Base-by-base conservation (phyloP, 2,888 invertebrate genomes). In the Torymus auratus region DNA sequence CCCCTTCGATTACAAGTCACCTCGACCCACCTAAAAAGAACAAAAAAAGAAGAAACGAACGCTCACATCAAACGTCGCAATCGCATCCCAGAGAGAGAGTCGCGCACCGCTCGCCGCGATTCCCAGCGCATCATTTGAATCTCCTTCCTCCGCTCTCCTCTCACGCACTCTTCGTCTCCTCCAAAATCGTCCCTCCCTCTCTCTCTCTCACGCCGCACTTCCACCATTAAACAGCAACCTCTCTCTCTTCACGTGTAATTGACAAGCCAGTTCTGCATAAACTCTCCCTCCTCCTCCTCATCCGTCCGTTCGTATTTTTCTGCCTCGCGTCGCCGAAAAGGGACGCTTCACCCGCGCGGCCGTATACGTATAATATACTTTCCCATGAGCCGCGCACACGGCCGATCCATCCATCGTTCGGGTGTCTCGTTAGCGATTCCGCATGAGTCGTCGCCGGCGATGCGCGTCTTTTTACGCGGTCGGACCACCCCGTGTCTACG, bases 351-450 rank as follows among this genome's bases (percentile, higher is more conserved):
- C 14, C 14, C 55, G 73, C 73, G 52, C 61, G 28, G 7, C 14
- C 28, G 28, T 28, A 7, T 41, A 10, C 41, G 41, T 41, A 41
- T 41, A 20, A 20, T 52, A 76, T 67, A 80, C 80, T 80, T 80
- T 81, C 80, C 80, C 80, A 81, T 41, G 41, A 41, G 41, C 41
- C 41, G 41, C 41, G 7, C 41, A 7, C 41, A 58, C 15, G 53
- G 64, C 15, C 72, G 82, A 86, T 84, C 87, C 88, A 89, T 89
- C 88, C 88, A 88, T 88, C 89, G 86, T 87, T 87, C 86, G 87
- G 85, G 87, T 88, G 88, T 88, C 85, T 86, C 86, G 85, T 85
- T 82, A 82, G 72, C 67, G 82, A 79, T 75, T 79, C 79, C 78
- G 78, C 75, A 71, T 72, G 75, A 82, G 69, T 78, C 68, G 72